Evolutionary conservation across 2,888 invertebrate species (phyloP).

Genomic region (Caenorhabditis doughertyi): DNA sequence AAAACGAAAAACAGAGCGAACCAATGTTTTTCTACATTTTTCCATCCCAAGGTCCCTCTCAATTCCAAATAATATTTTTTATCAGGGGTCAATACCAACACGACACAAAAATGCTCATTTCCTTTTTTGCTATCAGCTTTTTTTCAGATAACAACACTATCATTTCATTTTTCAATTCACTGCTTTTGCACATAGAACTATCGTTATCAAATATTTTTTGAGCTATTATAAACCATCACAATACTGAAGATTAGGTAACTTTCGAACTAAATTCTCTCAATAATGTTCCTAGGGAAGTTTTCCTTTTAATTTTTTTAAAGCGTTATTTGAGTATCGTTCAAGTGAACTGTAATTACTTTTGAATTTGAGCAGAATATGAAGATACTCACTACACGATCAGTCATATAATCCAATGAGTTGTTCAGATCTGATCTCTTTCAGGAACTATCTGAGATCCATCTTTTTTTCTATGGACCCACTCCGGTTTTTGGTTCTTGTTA

Average conservation of each 20-base stretch:
- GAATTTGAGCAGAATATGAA: too few relatives aligned
- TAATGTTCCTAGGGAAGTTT: too few relatives aligned
- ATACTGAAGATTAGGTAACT: too few relatives aligned
- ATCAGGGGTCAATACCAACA: conserved; percentile 41
- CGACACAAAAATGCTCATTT: conserved; percentile 41
- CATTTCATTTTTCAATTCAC: neutral
- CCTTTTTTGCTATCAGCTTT: neutral
- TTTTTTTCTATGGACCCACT: neutral
- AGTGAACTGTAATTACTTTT: too few relatives aligned
- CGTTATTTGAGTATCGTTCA: too few relatives aligned
- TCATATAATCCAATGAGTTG: too few relatives aligned
- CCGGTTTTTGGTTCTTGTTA: conserved; percentile 22
- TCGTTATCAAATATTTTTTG: neutral
- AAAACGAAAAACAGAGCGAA: conserved; percentile 31
- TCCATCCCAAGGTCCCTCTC: conserved; percentile 22
- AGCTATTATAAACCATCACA: too few relatives aligned
- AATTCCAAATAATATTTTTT: conserved; percentile 18
- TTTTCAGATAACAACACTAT: conserved; percentile 8
- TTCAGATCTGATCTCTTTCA: too few relatives aligned
- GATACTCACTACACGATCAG: too few relatives aligned
- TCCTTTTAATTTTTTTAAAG: too few relatives aligned
- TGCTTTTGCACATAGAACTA: neutral
- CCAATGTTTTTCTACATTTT: conserved; percentile 17
- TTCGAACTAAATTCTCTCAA: too few relatives aligned
- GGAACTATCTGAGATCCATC: neutral